These are phyloP conservation scores for Galerucella calmariensis DNA, from an alignment of 2,888 invertebrate species.

Conservation along the genomic window DNA sequence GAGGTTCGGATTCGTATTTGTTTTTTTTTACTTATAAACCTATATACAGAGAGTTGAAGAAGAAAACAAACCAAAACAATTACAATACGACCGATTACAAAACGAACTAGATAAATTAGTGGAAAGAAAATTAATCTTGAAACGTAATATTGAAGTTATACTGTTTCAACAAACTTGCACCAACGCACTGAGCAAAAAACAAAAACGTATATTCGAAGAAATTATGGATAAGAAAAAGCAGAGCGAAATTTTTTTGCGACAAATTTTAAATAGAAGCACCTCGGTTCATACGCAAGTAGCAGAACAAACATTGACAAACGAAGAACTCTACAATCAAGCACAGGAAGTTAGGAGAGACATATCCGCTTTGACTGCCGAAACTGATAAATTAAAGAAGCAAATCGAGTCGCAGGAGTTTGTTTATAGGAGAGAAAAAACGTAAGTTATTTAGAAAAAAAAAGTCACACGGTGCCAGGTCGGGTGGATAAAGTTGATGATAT, in stretches of 20 bases:
- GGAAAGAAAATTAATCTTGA: background rate
- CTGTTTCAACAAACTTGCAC: background rate
- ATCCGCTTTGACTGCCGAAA: background rate
- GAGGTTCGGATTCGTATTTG: background rate
- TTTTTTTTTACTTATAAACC: background rate
- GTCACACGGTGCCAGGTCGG: background rate
- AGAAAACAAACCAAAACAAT: background rate
- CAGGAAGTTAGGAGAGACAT: background rate
- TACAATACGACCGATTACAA: background rate
- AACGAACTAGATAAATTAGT: background rate
- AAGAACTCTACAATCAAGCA: background rate
- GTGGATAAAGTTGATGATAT: background rate
- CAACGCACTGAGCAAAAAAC: background rate
- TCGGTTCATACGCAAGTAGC: background rate
- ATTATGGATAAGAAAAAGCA: background rate
- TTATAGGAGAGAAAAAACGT: background rate
- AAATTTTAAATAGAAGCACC: background rate
- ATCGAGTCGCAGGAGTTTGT: background rate
- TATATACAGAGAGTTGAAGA: background rate
- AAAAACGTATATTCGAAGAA: background rate
- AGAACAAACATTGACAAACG: constrained; percentile 3
- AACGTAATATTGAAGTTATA: background rate
- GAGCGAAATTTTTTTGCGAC: background rate
- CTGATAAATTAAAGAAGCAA: background rate
- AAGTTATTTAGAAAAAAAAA: background rate